Conservation (phyloP, 2,113 vertebrate species). For the Oryzias melastigma region DNA sequence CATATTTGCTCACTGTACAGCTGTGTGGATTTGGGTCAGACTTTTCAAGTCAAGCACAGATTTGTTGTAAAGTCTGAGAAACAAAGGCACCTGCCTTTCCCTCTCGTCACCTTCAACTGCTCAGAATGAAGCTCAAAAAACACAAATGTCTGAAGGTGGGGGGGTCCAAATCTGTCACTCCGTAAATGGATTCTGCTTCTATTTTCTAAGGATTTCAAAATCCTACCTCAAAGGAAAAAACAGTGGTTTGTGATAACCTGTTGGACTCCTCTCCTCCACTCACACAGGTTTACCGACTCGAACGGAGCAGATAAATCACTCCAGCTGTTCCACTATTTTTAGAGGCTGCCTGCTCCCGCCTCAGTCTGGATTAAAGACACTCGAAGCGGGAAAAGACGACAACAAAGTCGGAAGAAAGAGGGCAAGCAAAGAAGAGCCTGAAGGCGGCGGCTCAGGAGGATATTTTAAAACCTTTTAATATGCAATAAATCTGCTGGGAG, state of each 20-base stretch:
- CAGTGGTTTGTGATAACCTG: constrained; percentile 2
- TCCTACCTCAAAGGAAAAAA: neutral
- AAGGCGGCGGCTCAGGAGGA: neutral
- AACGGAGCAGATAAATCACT: constrained; percentile 9
- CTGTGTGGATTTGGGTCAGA: too few relatives aligned
- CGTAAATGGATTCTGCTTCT: too few relatives aligned
- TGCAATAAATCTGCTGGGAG: neutral
- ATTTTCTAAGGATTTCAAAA: neutral
- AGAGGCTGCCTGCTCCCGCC: neutral
- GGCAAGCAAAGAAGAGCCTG: neutral
- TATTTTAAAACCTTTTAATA: neutral
- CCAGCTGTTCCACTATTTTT: constrained; percentile 13
- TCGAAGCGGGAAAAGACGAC: neutral
- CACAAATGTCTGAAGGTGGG: neutral
- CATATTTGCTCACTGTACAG: too few relatives aligned
- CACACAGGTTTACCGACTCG: constrained; percentile 6
- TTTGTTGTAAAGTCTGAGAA: too few relatives aligned
- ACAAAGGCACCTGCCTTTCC: too few relatives aligned
- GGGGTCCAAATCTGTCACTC: neutral
- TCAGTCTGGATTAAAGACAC: constrained; percentile 11
- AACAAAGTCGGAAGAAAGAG: neutral
- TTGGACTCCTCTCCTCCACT: neutral
- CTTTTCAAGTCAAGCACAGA: too few relatives aligned
- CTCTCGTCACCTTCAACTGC: too few relatives aligned
- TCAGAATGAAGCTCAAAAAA: too few relatives aligned